phyloP scores from a whole-genome alignment of 1,140 invertebrate species.

The Drosophila pallidifrons region DNA sequence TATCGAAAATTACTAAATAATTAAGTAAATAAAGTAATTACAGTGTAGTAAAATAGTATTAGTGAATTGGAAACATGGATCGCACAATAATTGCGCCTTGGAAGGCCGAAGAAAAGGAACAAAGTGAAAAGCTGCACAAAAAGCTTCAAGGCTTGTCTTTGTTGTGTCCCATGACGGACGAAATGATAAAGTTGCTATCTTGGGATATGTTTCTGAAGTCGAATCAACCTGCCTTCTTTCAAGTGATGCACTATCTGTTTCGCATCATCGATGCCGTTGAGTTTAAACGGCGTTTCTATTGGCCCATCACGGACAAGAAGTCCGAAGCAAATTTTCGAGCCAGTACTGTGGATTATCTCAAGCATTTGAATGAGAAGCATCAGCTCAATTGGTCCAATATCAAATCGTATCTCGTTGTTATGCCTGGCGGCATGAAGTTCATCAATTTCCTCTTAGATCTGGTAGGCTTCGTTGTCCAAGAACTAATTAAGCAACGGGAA shows the following conservation, averaged over 20 bases:
- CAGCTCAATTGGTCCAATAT: slow-evolving; percentile 73
- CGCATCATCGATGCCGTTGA: slow-evolving; percentile 84
- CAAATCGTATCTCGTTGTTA: slow-evolving; percentile 78
- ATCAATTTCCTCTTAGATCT: slow-evolving; percentile 76
- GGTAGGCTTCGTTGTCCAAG: slow-evolving; percentile 67
- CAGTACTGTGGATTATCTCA: slow-evolving; percentile 76
- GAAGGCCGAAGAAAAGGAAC: slow-evolving; percentile 80
- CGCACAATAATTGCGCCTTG: slow-evolving; percentile 71
- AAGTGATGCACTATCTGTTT: slow-evolving; percentile 85
- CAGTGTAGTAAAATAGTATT: not conserved
- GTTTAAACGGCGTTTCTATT: slow-evolving; percentile 85
- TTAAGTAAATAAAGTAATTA: not conserved
- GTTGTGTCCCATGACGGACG: slow-evolving; percentile 66
- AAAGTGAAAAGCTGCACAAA: slow-evolving; percentile 66
- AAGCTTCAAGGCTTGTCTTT: slow-evolving; percentile 64
- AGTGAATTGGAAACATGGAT: slow-evolving; percentile 58
- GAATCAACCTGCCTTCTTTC: slow-evolving; percentile 85
- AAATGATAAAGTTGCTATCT: slow-evolving; percentile 62
- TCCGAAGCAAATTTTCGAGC: slow-evolving; percentile 85
- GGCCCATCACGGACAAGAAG: slow-evolving; percentile 86
- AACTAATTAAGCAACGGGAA: slow-evolving; percentile 66
- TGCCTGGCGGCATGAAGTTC: slow-evolving; percentile 83
- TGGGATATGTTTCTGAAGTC: slow-evolving; percentile 86
- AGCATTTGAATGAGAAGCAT: slow-evolving; percentile 77
- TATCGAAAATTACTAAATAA: not conserved